Evolutionary conservation across 1,140 invertebrate species (phyloP), one percentile per base, ranked within the genome.

Genomic region (Cepaea nemoralis): DNA sequence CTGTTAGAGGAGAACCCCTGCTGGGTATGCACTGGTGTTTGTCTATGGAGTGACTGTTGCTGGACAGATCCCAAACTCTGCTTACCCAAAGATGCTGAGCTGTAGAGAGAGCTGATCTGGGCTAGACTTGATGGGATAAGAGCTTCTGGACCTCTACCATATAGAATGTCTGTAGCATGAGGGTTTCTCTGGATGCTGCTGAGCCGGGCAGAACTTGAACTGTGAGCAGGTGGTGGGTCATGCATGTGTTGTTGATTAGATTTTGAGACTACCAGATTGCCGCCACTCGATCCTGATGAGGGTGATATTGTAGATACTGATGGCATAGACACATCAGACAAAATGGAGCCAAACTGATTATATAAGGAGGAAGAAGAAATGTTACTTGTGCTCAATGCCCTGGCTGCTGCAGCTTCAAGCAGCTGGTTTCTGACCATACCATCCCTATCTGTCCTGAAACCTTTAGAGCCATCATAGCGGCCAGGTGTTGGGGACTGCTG

Each of bases 151-250:
- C 78, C 71, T 10, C 50, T 70, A 50, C 77, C 80, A 83, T 81
- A 86, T 24, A 81, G 48, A 35, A 81, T 78, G 59, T 85, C 80
- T 50, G 82, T 27, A 14, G 83, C 77, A 31, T 82, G 85, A 27
- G 84, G 85, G 39, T 83, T 87, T 63, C 85, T 81, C 39, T 85
- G 83, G 37, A 83, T 84, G 8, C 79, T 50, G 22, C 45, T 81
- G 31, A 80, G 59, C 3, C 80, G 82, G 5, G 71, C 50, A 22
- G 59, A 74, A 40, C 70, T 77, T 27, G 84, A 82, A 66, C 85
- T 86, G 81, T 90, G 88, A 84, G 88, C 89, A 63, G 89, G 89
- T 42, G 89, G 89, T 59, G 89, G 89, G 24, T 77, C 82, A 27
- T 79, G 77, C 66, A 79, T 42, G 50, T 79, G 77, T 27, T 16